Percentiles rank a stretch among this genome's conserved stretches.
phyloP scores from a whole-genome alignment of 2,113 vertebrate species.

The Cyprinodon brontotheroides region DNA sequence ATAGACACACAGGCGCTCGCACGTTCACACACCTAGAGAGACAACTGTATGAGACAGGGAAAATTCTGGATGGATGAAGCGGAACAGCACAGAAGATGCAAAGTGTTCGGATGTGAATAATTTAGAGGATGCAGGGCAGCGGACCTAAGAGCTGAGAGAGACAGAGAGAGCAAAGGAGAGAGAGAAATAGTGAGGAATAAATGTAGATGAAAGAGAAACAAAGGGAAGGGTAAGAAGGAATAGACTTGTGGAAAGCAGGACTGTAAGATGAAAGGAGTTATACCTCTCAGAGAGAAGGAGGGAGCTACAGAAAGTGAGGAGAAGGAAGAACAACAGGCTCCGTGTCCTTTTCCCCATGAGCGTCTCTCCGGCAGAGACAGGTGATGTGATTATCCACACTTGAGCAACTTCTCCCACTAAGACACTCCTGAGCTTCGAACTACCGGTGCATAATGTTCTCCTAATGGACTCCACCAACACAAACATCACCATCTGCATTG shows the following conservation, averaged over 20 bases:
- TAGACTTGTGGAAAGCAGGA: constrained; percentile 28
- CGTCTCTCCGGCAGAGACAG: constrained; percentile 60
- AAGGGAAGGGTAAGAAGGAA: not conserved
- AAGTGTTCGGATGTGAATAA: constrained; percentile 74
- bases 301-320: constrained; percentile 22
- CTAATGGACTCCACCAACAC: constrained; percentile 76
- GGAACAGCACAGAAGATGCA: constrained; percentile 61
- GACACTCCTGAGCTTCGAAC: constrained; percentile 70
- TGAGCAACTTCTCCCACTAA: constrained; percentile 68
- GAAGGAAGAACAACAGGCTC: constrained; percentile 57
- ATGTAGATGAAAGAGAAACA: not conserved
- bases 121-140: constrained; percentile 69
- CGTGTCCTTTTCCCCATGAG: constrained; percentile 43
- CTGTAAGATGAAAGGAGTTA: constrained; percentile 29
- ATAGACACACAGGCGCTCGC: constrained; percentile 3
- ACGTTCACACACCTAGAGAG: not conserved
- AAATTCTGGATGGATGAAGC: constrained; percentile 63
- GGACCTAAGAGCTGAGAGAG: constrained; percentile 59
- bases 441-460: constrained; percentile 71
- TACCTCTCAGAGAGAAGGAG: constrained; percentile 35
- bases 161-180: constrained; percentile 10
- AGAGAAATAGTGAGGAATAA: constrained; percentile 9
- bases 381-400: constrained; percentile 75
- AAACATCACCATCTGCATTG: constrained; percentile 72
- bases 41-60: constrained; percentile 45